phyloP scores from a whole-genome alignment of 2,113 vertebrate genomes.

The Fulica atra region DNA sequence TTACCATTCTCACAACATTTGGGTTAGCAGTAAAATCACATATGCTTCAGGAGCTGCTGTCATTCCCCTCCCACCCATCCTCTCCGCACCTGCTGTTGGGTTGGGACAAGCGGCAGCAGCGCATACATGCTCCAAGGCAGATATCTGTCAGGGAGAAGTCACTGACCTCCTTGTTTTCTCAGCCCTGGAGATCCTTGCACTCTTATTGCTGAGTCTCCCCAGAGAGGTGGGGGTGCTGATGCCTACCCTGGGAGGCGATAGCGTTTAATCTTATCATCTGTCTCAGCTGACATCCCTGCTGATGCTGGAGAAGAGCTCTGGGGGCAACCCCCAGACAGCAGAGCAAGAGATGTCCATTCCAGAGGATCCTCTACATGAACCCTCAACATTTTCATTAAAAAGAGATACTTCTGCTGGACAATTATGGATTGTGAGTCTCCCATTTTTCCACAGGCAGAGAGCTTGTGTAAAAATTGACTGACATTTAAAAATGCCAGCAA shows the following conservation, averaged over 20 bases:
- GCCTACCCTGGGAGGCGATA: not conserved
- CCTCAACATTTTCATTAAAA: slow-evolving; percentile 42
- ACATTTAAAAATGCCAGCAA: slow-evolving; percentile 58
- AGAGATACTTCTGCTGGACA: slow-evolving; percentile 1
- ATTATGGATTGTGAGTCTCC: not conserved
- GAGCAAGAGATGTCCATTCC: not conserved
- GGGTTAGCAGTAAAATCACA: not conserved
- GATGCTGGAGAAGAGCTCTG: not conserved
- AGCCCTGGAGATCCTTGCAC: not conserved
- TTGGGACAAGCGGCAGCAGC: not conserved
- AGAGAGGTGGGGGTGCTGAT: not conserved
- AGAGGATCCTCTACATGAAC: not conserved
- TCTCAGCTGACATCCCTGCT: slow-evolving; percentile 21
- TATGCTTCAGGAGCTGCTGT: not conserved
- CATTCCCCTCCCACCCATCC: no score
- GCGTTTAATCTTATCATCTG: slow-evolving; percentile 42
- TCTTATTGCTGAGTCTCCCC: not conserved
- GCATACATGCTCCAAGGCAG: not conserved
- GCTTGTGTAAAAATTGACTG: slow-evolving; percentile 47
- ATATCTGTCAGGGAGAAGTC: not conserved
- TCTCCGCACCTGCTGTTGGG: not conserved
- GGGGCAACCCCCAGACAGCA: not conserved
- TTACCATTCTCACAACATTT: not conserved
- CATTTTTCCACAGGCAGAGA: not conserved
- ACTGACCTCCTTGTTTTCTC: not conserved